A percentile compares a stretch with the other conserved stretches of the same genome.
Evolutionary conservation across 1,140 invertebrate species (phyloP).

Genomic region (Hyphantria cunea): DNA sequence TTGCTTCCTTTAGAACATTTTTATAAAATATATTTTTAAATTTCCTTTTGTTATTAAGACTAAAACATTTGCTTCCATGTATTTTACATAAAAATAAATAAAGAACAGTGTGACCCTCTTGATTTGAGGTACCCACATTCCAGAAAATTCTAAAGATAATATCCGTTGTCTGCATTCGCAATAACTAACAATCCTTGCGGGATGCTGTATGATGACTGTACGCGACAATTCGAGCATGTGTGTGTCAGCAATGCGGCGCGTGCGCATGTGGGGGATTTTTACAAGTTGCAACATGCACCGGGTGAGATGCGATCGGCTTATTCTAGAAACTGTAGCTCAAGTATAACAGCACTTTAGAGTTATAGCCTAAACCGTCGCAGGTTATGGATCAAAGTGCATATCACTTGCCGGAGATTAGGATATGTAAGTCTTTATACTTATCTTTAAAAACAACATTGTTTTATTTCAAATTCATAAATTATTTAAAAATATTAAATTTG

Average conservation of each 20-base stretch:
- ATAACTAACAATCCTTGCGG: neutral
- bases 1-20: too few relatives aligned
- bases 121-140: too few relatives aligned
- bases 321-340: constrained; percentile 20
- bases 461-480: too few relatives aligned
- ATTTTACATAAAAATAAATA: too few relatives aligned
- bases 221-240: neutral
- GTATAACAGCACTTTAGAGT: constrained; percentile 21
- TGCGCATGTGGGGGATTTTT: constrained; percentile 17
- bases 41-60: too few relatives aligned
- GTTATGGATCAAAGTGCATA: constrained; percentile 12
- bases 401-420: constrained; percentile 4
- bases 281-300: constrained; percentile 17
- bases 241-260: constrained; percentile 1
- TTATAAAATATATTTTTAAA: too few relatives aligned
- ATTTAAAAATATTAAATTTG: too few relatives aligned
- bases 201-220: neutral
- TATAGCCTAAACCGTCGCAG: constrained; percentile 1
- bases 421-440: constrained; percentile 17
- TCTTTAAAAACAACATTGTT: too few relatives aligned
- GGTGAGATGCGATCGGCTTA: constrained; percentile 19
- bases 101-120: too few relatives aligned
- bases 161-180: too few relatives aligned
- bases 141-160: too few relatives aligned
- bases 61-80: too few relatives aligned